Evolutionary conservation across 2,888 invertebrate species (phyloP).

Genomic region (Rosalia funebris): DNA sequence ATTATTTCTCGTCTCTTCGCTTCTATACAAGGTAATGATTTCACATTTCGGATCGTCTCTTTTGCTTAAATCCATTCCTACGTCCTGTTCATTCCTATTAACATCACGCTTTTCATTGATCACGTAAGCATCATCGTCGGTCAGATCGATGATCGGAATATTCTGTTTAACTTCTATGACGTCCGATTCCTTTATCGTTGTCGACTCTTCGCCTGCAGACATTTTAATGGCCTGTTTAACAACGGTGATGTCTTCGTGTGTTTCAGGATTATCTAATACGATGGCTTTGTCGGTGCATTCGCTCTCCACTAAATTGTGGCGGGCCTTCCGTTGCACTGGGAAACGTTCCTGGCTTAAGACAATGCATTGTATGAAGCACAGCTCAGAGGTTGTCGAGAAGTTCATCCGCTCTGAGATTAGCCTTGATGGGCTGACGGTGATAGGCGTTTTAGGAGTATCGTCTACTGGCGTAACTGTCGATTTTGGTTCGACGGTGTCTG

Average conservation of each 20-base stretch:
- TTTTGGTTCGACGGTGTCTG: background rate
- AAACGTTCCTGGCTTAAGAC: background rate
- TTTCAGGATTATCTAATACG: background rate
- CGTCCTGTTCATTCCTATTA: background rate
- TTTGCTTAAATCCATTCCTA: background rate
- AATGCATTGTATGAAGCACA: background rate
- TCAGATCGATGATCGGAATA: constrained; percentile 29
- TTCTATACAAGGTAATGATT: constrained; percentile 32
- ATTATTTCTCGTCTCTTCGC: constrained; percentile 26
- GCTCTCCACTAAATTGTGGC: background rate
- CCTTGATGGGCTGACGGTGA: no score
- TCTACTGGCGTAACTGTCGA: background rate
- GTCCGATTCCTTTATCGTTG: background rate
- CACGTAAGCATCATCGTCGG: constrained; percentile 11
- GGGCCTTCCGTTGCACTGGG: background rate
- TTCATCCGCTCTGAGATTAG: no score
- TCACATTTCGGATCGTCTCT: constrained; percentile 17
- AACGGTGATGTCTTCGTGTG: background rate
- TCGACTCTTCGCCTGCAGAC: background rate
- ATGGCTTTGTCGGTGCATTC: background rate
- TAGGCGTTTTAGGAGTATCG: background rate
- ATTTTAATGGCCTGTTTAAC: background rate
- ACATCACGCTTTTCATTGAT: no score
- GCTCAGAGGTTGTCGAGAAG: background rate
- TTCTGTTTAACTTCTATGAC: constrained; percentile 16